Evolutionary conservation across 2,113 vertebrate genomes (phyloP).

Genomic region (Malurus alboscapulatus): DNA sequence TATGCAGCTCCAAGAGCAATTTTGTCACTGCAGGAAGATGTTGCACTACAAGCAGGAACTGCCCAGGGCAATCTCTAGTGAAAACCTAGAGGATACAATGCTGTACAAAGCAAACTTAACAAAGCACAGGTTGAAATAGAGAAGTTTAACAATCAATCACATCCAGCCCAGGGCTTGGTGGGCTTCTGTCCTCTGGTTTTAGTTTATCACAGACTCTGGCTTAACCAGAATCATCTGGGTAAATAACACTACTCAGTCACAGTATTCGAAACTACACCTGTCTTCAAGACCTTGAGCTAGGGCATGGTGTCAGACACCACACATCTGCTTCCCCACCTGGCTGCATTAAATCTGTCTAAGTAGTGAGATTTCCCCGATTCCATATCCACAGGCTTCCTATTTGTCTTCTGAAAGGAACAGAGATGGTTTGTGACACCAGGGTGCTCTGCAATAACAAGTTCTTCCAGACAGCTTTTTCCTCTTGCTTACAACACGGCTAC

Average conservation of each 20-base stretch:
- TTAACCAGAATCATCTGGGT: background rate
- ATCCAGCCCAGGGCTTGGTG: background rate
- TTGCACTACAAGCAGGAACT: background rate
- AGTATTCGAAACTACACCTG: background rate
- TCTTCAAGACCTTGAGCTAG: background rate
- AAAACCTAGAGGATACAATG: background rate
- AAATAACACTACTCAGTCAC: background rate
- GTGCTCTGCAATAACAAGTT: background rate
- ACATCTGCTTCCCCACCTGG: background rate
- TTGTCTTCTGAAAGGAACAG: background rate
- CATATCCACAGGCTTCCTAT: background rate
- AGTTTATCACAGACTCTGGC: background rate
- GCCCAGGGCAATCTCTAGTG: background rate
- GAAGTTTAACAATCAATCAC: background rate
- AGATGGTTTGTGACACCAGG: background rate
- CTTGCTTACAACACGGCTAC: fast-evolving
- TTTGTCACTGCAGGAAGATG: background rate
- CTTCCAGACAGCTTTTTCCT: background rate
- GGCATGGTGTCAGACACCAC: background rate
- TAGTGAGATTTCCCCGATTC: background rate
- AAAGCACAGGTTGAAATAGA: background rate
- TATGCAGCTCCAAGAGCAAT: background rate
- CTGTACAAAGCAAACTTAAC: background rate
- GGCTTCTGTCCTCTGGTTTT: background rate
- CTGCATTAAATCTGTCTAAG: background rate